Base-by-base conservation (phyloP, 2,113 vertebrate genomes). In the Rynchops niger region DNA sequence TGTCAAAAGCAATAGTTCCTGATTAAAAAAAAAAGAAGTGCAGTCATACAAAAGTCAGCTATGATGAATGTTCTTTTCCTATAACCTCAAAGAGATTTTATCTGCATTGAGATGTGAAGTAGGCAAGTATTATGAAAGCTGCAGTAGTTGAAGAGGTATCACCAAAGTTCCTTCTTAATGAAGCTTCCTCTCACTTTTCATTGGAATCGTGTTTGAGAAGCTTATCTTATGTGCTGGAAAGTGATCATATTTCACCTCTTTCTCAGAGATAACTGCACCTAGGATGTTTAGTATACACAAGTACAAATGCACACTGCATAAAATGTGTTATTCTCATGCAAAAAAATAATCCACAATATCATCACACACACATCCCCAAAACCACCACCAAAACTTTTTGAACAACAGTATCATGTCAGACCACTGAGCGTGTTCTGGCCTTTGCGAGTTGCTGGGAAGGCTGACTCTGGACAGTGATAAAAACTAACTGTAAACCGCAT, bases 331-430 rank as follows among this genome's bases (percentile, higher is more conserved):
- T 42, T 36, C 22, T 85, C 30, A 29, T 18, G 38, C 42, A 94
- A 76, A 70, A 13, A 80, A 93, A 79, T 22, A 65, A 77, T 49
- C 8, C 22, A 82, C 22, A 63, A 5, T 47, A 63, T 21, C 40
- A 77, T 32, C 21, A 53, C 3, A 22, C 9, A 5, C 12, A n/a
- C 3, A 11, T 8, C 5, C 1, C 4, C 7, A 25, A 50, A 52
- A 42, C 36, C 16, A 8, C 1, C 5, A 63, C 18, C 23, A 1
- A 55, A 58, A 26, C 23, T 81, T 83, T 95, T 59, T 82, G 14
- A 74, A 74, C 42, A 47, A 22, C 5, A 66, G 7, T 27, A 63
- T 91, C 67, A 2, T 11, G 17, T 42, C 34, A 69, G 73, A 78
- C 9, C 69, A 76, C 23, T 59, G n/a, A 70, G 42, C 9, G 38